These are phyloP conservation scores for Spilarctia lutea DNA, from an alignment of 2,888 invertebrate genomes.

Conservation along the genomic window DNA sequence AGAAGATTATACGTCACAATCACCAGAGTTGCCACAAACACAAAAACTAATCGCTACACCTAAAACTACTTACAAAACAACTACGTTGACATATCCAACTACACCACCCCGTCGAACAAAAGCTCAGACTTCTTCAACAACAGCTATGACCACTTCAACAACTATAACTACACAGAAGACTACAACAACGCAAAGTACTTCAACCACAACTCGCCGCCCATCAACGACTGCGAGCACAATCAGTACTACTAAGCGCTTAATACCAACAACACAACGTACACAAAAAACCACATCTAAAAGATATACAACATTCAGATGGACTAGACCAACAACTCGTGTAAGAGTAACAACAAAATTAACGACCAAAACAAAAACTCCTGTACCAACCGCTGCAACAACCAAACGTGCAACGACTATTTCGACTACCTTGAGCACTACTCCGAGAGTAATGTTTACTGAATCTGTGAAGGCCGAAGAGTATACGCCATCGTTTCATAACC, in stretches of 20 bases:
- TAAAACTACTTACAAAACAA: constrained; percentile 1
- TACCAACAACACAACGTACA: constrained; percentile 2
- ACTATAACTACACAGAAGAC: not conserved
- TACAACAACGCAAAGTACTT: constrained; percentile 24
- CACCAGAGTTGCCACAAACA: constrained; percentile 56
- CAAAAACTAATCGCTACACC: constrained; percentile 59
- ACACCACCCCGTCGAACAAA: constrained; percentile 2
- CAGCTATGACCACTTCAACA: not conserved
- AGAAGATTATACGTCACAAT: not conserved
- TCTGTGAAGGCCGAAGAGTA: not conserved
- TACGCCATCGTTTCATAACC: not conserved
- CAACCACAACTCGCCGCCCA: constrained; percentile 28
- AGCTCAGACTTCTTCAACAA: constrained; percentile 18
- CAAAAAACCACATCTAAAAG: not conserved
- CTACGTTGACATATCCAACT: constrained; percentile 38
- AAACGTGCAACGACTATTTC: not conserved
- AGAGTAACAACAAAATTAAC: constrained; percentile 21
- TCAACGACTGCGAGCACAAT: constrained; percentile 40
- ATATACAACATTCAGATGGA: not conserved
- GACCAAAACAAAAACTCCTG: constrained; percentile 5
- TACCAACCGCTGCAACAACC: constrained; percentile 1
- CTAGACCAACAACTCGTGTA: not conserved
- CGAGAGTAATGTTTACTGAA: not conserved
- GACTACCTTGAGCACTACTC: not conserved
- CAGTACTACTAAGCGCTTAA: not conserved